Conservation (phyloP, 2,113 vertebrate genomes). For the Barnardius zonarius region DNA sequence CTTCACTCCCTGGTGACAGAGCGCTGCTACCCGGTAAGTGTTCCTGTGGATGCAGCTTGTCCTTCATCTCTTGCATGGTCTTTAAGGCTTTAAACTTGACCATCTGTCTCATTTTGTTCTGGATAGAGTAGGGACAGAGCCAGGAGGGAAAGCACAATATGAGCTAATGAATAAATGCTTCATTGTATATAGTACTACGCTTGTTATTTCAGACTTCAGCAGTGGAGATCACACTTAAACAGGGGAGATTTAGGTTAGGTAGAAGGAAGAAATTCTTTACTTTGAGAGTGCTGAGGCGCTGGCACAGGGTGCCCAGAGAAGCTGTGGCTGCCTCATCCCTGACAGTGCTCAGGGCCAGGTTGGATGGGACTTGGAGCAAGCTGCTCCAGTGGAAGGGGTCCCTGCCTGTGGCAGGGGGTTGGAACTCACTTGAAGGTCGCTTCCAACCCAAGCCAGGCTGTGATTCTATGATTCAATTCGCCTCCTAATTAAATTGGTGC, state of each 20-base stretch:
- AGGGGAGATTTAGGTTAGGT: background rate
- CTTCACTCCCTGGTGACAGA: slow-evolving; percentile 93
- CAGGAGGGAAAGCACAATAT: background rate
- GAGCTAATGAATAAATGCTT: accelerated
- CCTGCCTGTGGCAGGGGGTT: background rate
- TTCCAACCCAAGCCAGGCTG: background rate
- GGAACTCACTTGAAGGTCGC: background rate
- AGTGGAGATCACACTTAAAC: background rate
- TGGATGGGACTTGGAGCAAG: background rate
- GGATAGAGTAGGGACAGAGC: background rate
- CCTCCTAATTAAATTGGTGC: accelerated
- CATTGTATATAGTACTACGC: accelerated
- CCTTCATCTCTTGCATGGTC: background rate
- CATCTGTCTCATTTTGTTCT: accelerated
- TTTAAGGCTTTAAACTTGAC: background rate
- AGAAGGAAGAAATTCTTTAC: background rate
- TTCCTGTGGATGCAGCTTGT: background rate
- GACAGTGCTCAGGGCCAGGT: background rate
- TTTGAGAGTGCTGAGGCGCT: background rate
- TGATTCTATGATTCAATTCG: accelerated
- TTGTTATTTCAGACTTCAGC: background rate
- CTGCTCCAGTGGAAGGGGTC: background rate
- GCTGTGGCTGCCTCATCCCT: background rate
- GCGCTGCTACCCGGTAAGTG: slow-evolving; percentile 90
- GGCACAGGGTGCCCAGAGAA: background rate